Conservation (phyloP, 2,797 vertebrate genomes). For the Momotus momota region DNA sequence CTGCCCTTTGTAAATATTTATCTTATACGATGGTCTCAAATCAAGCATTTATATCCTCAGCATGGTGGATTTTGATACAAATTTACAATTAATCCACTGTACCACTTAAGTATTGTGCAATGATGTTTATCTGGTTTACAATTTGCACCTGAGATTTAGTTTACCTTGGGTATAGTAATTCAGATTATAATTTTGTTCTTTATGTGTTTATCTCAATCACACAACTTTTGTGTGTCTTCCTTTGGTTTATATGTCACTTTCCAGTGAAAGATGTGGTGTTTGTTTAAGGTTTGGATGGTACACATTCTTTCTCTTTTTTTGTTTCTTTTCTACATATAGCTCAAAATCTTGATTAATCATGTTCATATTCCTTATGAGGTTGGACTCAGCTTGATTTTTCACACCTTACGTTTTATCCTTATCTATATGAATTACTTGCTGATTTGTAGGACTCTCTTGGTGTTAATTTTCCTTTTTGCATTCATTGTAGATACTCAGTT, state of each 20-base stretch:
- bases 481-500: background rate
- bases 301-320: background rate
- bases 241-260: background rate
- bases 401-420: background rate
- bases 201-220: background rate
- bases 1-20: background rate
- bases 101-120: background rate
- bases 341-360: background rate
- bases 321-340: background rate
- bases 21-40: background rate
- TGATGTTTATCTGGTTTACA: background rate
- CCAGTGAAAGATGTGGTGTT: background rate
- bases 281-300: background rate
- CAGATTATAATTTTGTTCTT: background rate
- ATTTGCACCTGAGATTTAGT: background rate
- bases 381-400: background rate
- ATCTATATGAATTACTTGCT: background rate
- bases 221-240: background rate
- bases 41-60: background rate
- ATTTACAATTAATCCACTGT: background rate
- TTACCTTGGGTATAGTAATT: background rate
- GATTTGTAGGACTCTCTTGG: background rate
- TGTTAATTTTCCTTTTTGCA: background rate
- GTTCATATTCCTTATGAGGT: background rate
- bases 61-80: background rate